Conservation (phyloP, 1,140 invertebrate species). For the Agraylea sexmaculata region DNA sequence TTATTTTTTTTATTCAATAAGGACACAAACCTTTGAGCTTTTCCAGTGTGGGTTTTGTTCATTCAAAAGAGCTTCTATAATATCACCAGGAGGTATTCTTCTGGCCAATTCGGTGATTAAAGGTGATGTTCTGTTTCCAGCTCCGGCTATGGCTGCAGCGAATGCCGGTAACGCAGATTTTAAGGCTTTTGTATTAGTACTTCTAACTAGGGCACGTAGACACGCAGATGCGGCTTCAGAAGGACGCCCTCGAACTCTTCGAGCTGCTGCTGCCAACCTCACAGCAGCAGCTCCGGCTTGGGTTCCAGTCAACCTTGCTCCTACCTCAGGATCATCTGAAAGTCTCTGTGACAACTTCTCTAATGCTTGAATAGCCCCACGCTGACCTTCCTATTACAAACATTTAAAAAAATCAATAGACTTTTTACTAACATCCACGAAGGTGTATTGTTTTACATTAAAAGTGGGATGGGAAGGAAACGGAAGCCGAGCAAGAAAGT, state of each 20-base stretch:
- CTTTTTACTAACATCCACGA: background rate
- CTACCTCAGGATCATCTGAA: constrained; percentile 3
- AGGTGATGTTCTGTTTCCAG: constrained; percentile 3
- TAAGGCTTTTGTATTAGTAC: constrained; percentile 5
- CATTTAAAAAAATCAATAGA: background rate
- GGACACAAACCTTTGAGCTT: constrained; percentile 53
- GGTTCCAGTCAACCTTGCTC: constrained; percentile 3
- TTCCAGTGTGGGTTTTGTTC: constrained; percentile 51
- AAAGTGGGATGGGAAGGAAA: no score
- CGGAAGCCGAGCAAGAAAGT: background rate
- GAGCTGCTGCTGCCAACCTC: constrained; percentile 8
- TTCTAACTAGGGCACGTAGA: constrained; percentile 7
- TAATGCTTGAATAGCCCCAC: constrained; percentile 13
- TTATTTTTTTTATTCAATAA: no score
- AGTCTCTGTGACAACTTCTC: constrained; percentile 12
- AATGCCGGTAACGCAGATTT: constrained; percentile 10
- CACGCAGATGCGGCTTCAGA: constrained; percentile 7
- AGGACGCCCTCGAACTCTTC: constrained; percentile 10
- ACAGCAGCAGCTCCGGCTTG: constrained; percentile 7
- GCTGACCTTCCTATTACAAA: constrained; percentile 14
- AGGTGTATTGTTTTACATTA: no score
- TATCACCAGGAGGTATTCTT: constrained; percentile 41
- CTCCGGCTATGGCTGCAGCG: constrained; percentile 9
- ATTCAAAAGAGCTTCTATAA: constrained; percentile 49
- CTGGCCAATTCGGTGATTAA: constrained; percentile 12